These are phyloP conservation scores for Leptinotarsa lineolata DNA, from an alignment of 1,140 invertebrate genomes.

Conservation along the genomic window DNA sequence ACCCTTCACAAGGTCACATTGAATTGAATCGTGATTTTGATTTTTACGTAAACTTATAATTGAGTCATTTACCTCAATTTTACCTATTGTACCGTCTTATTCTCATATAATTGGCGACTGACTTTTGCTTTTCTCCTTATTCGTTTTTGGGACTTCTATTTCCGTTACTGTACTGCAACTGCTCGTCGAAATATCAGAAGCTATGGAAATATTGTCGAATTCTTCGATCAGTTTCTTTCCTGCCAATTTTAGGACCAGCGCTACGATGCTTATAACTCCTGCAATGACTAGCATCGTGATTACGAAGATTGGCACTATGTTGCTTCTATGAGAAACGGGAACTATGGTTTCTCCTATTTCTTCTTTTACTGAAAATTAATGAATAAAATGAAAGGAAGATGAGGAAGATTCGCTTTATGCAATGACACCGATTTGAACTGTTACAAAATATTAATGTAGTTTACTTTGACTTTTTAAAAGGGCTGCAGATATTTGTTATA, in stretches of 20 bases:
- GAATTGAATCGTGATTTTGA: too few relatives aligned
- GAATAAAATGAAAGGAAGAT: not conserved
- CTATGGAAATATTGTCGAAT: conserved; percentile 48
- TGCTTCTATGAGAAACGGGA: conserved; percentile 32
- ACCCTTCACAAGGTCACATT: too few relatives aligned
- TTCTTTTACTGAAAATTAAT: conserved; percentile 40
- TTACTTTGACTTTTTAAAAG: too few relatives aligned
- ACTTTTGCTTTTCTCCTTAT: not conserved
- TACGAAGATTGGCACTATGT: conserved; percentile 48
- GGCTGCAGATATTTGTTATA: too few relatives aligned
- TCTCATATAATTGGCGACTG: not conserved
- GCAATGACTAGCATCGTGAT: conserved; percentile 49
- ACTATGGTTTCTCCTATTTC: conserved; percentile 20
- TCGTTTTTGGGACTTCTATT: conserved; percentile 29
- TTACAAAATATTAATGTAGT: too few relatives aligned
- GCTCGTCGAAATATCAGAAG: conserved; percentile 46
- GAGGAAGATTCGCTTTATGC: not conserved
- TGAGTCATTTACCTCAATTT: too few relatives aligned
- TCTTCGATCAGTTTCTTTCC: conserved; percentile 39
- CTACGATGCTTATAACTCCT: conserved; percentile 47
- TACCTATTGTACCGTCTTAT: not conserved
- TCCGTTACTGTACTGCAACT: conserved; percentile 48
- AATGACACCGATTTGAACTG: too few relatives aligned
- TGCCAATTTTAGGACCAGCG: conserved; percentile 43
- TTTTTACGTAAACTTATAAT: too few relatives aligned